Evolutionary conservation across 2,797 vertebrate species (phyloP).

Genomic region (Pelobates cultripes): DNA sequence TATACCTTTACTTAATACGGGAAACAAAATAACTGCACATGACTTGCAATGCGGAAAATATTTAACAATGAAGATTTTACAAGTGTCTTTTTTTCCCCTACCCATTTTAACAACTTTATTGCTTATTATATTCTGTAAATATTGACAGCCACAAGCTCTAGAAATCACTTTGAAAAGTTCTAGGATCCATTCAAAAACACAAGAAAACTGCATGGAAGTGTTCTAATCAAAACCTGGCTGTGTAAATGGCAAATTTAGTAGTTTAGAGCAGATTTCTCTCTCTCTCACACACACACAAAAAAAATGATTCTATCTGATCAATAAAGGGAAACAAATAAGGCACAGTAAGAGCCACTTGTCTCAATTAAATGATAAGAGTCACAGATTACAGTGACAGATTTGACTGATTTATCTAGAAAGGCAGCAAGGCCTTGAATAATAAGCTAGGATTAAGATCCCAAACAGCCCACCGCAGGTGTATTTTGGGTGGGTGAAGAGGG

Average conservation of each 20-base stretch:
- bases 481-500: too few species aligned
- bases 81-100: not conserved
- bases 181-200: too few species aligned
- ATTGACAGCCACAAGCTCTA: not conserved
- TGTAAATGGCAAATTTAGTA: too few species aligned
- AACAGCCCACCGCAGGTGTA: constrained; percentile 11
- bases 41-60: not conserved
- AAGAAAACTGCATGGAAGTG: too few species aligned
- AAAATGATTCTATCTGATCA: constrained; percentile 23
- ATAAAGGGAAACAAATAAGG: constrained; percentile 51
- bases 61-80: not conserved
- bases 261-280: too few species aligned
- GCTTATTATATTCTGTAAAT: not conserved
- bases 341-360: constrained; percentile 44
- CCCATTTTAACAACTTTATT: not conserved
- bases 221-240: too few species aligned
- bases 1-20: too few species aligned
- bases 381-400: constrained; percentile 50
- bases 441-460: constrained; percentile 49
- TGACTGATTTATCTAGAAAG: constrained; percentile 49
- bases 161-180: not conserved
- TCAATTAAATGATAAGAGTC: constrained; percentile 55
- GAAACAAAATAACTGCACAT: too few species aligned
- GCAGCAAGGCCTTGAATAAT: constrained; percentile 51
- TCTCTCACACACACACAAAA: not conserved